phyloP scores from a whole-genome alignment of 2,113 vertebrate species.

The Podilymbus podiceps region DNA sequence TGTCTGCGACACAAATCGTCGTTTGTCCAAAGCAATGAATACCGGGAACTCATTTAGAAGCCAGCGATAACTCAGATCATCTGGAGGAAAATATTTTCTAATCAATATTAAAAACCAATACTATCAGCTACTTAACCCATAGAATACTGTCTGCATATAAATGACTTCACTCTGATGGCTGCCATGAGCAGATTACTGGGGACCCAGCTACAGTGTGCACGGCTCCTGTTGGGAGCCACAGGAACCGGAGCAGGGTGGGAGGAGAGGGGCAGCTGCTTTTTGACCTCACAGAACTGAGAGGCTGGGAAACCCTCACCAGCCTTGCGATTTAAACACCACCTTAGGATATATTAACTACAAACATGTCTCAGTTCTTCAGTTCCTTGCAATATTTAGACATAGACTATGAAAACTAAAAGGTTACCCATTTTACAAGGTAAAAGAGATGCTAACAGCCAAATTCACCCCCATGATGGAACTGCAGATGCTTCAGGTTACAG shows the following conservation, averaged over 20 bases:
- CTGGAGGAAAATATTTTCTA: slow-evolving; percentile 70
- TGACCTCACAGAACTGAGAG: neutral
- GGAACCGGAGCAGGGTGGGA: neutral
- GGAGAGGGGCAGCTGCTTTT: neutral
- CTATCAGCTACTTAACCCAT: neutral
- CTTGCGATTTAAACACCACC: neutral
- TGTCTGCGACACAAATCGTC: slow-evolving; percentile 91
- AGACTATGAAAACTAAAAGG: neutral
- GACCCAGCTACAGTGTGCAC: rapidly evolving
- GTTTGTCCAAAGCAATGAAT: slow-evolving; percentile 91
- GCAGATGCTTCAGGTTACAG: neutral
- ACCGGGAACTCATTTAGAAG: slow-evolving; percentile 95
- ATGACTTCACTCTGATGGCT: neutral
- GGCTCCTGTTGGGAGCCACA: neutral
- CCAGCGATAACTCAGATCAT: slow-evolving; percentile 94
- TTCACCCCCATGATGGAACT: neutral
- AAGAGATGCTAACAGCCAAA: neutral
- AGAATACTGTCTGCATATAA: neutral
- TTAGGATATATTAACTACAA: neutral
- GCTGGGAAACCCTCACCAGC: neutral
- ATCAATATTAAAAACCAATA: slow-evolving; percentile 8
- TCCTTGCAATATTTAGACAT: neutral
- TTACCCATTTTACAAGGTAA: neutral
- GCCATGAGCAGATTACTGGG: neutral
- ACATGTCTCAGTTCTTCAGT: neutral